Evolutionary conservation across 2,113 vertebrate species (phyloP).

Genomic region (Lepus timidus): DNA sequence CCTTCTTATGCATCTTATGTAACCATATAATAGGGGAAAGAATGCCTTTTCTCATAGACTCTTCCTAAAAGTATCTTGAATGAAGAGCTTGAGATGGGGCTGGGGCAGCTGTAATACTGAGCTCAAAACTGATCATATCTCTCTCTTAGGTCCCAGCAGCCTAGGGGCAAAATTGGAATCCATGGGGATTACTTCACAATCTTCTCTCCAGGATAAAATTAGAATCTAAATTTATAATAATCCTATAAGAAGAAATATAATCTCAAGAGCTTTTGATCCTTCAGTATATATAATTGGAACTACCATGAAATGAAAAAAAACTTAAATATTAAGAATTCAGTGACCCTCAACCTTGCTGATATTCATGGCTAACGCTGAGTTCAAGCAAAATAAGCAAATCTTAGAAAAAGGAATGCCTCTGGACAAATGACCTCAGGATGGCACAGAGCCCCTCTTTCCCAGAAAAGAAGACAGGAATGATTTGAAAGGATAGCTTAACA

Average conservation of each 20-base stretch:
- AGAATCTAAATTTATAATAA: conserved; percentile 54
- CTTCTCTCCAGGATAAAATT: conserved; percentile 27
- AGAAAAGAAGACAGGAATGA: conserved; percentile 63
- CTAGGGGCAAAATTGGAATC: conserved; percentile 37
- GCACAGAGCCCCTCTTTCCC: background rate
- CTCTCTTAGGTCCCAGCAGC: background rate
- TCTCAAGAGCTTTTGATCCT: background rate
- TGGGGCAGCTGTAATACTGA: background rate
- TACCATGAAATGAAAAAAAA: conserved; percentile 5
- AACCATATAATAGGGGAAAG: background rate
- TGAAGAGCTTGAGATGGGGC: background rate
- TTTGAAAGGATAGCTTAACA: conserved; percentile 26
- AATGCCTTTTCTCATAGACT: background rate
- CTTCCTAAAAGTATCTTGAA: background rate
- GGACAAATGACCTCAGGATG: background rate
- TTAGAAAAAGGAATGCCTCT: background rate
- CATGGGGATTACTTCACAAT: conserved; percentile 25
- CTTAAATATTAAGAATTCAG: conserved; percentile 40
- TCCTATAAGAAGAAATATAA: conserved; percentile 55
- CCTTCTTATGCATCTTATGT: background rate
- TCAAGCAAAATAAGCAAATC: conserved; percentile 42
- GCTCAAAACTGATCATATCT: conserved; percentile 23
- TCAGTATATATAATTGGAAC: conserved; percentile 20
- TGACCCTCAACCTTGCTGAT: conserved; percentile 35
- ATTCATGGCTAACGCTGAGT: background rate